phyloP scores from a whole-genome alignment of 2,113 vertebrate species.

The Psittacara wagleri region DNA sequence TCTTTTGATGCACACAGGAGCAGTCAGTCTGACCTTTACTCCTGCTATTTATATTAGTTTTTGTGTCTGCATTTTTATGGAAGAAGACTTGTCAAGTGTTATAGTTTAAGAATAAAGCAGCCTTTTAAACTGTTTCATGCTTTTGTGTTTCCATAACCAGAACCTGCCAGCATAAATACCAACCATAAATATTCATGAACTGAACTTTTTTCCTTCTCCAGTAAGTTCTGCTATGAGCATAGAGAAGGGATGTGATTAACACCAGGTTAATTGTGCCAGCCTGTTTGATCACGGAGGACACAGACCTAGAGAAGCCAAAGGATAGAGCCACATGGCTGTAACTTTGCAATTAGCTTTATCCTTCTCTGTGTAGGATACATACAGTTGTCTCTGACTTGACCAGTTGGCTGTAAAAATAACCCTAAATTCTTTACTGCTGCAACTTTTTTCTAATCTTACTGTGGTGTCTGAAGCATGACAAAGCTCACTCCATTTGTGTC shows the following conservation, averaged over 20 bases:
- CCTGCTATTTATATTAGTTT: neutral
- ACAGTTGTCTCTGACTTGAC: fast-evolving
- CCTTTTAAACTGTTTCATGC: neutral
- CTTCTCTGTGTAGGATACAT: neutral
- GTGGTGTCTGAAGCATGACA: fast-evolving
- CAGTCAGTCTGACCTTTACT: neutral
- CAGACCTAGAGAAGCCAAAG: neutral
- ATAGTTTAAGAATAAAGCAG: neutral
- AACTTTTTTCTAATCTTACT: neutral
- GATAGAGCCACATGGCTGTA: neutral
- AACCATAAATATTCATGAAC: neutral
- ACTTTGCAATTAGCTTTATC: neutral
- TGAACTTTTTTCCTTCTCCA: neutral
- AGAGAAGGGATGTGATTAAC: neutral
- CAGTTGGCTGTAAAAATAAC: neutral
- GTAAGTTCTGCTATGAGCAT: fast-evolving
- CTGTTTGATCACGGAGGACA: neutral
- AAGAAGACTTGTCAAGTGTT: neutral
- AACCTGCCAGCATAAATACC: neutral
- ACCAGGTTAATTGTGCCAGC: neutral
- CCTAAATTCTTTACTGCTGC: neutral
- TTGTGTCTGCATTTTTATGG: fast-evolving
- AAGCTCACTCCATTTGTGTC: fast-evolving
- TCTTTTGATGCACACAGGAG: neutral
- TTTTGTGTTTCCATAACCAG: neutral